Conservation (phyloP, 2,888 invertebrate genomes). For the Laothoe populi region DNA sequence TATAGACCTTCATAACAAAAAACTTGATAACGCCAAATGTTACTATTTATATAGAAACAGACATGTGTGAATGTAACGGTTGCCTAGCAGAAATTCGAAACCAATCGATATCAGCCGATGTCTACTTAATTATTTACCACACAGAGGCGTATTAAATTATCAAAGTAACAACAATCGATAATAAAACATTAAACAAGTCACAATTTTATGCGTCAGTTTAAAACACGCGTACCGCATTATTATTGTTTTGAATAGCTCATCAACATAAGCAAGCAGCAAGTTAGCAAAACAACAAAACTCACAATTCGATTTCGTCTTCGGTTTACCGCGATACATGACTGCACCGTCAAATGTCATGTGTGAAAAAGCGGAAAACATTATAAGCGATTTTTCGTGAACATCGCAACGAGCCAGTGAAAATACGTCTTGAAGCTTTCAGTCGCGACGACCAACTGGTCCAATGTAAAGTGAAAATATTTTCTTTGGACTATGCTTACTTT, state of each 20-base stretch:
- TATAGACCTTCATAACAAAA: neutral
- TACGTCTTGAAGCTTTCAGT: slow-evolving; percentile 20
- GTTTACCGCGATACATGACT: slow-evolving; percentile 66
- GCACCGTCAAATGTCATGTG: neutral
- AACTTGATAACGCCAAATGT: neutral
- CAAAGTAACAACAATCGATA: neutral
- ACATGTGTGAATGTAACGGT: slow-evolving; percentile 4
- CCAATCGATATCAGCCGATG: slow-evolving; percentile 39
- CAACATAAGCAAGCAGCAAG: too few relatives aligned
- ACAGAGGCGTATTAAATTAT: slow-evolving; percentile 19
- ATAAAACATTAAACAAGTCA: neutral
- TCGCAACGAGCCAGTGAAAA: neutral
- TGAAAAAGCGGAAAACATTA: neutral
- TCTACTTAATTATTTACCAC: slow-evolving; percentile 35
- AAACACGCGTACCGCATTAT: neutral
- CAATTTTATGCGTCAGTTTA: neutral
- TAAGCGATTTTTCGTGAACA: neutral
- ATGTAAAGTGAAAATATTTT: slow-evolving; percentile 17
- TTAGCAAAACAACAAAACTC: slow-evolving; percentile 45
- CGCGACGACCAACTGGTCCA: slow-evolving; percentile 17
- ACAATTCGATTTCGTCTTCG: slow-evolving; percentile 65
- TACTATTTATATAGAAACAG: neutral
- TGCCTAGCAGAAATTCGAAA: slow-evolving; percentile 8
- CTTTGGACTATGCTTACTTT: neutral
- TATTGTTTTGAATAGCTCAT: neutral